Evolutionary conservation across 2,888 invertebrate genomes (phyloP).

Genomic region (Julus scandinavius): DNA sequence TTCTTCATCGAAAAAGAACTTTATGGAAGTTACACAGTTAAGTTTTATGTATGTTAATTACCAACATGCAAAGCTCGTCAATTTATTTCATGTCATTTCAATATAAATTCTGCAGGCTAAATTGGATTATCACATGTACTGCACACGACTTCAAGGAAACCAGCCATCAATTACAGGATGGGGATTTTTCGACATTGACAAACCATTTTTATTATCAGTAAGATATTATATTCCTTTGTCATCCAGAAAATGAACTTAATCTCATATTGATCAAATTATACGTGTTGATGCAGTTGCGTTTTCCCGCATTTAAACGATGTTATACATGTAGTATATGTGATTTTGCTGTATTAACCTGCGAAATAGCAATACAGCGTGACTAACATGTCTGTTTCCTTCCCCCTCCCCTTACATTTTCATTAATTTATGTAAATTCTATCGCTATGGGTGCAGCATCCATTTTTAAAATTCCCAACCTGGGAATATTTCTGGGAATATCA

Average conservation of each 20-base stretch:
- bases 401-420: too few relatives aligned
- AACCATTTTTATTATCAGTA: constrained; percentile 40
- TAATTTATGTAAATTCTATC: too few relatives aligned
- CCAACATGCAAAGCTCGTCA: not conserved
- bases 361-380: too few relatives aligned
- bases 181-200: constrained; percentile 20
- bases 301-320: not conserved
- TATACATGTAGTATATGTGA: not conserved
- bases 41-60: not conserved
- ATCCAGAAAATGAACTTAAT: not conserved
- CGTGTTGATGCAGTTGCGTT: not conserved
- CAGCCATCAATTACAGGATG: constrained; percentile 23
- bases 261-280: not conserved
- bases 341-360: too few relatives aligned
- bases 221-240: not conserved
- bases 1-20: not conserved
- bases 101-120: not conserved
- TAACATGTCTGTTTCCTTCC: too few relatives aligned
- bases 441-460: too few relatives aligned
- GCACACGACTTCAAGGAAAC: constrained; percentile 19
- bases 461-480: too few relatives aligned
- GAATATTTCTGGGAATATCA: too few relatives aligned
- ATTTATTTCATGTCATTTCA: not conserved
- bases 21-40: constrained; percentile 4
- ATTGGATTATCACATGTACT: constrained; percentile 47